Percentiles rank a stretch among this genome's conserved stretches.
phyloP scores from a whole-genome alignment of 2,797 vertebrate species.

The Lepilemur ruficaudatus region DNA sequence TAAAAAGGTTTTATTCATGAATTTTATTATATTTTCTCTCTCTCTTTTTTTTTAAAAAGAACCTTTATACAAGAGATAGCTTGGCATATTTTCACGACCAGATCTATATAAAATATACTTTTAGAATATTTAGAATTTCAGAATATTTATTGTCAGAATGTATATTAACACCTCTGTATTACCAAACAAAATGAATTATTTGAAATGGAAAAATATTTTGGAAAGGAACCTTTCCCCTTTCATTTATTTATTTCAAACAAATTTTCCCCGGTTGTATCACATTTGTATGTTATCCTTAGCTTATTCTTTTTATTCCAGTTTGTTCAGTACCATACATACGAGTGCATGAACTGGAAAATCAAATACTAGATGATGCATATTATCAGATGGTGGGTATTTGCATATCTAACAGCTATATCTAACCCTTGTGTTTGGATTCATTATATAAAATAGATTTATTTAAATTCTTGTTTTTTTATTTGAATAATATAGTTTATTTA shows the following conservation, averaged over 20 bases:
- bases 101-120: not conserved
- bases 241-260: not conserved
- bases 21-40: slow-evolving; percentile 16
- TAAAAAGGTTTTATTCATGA: not conserved
- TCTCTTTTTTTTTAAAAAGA: not conserved
- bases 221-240: not conserved
- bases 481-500: slow-evolving; percentile 47
- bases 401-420: slow-evolving; percentile 33
- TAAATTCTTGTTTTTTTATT: slow-evolving; percentile 50
- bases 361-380: not conserved
- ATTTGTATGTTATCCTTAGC: not conserved
- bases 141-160: not conserved
- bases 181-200: slow-evolving; percentile 29
- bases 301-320: not conserved
- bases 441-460: slow-evolving; percentile 28
- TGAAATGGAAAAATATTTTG: slow-evolving; percentile 38
- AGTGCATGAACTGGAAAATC: slow-evolving; percentile 45
- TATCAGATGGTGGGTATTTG: slow-evolving; percentile 36
- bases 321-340: not conserved
- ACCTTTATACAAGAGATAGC: not conserved
- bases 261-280: not conserved
- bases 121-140: slow-evolving; percentile 41
- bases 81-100: not conserved
- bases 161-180: not conserved
- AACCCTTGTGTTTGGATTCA: not conserved